These are phyloP conservation scores for Hiodon alosoides DNA, from an alignment of 2,113 vertebrate species.

Conservation along the genomic window DNA sequence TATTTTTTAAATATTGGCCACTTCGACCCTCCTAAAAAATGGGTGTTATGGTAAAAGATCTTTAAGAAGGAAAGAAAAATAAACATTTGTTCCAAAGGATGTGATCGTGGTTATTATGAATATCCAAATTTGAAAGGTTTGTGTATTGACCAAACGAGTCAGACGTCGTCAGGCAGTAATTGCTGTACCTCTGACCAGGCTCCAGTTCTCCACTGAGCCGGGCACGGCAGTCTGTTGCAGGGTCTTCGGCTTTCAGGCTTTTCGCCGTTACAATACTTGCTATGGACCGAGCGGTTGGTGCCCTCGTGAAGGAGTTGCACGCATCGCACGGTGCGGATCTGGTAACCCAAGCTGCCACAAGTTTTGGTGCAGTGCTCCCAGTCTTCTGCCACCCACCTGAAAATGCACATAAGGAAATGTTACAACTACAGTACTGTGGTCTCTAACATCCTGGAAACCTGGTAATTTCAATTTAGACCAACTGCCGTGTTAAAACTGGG, in stretches of 20 bases:
- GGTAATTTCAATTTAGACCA: too few species aligned
- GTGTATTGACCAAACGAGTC: not conserved
- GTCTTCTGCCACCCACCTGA: slow-evolving; percentile 83
- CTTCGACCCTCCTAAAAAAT: too few species aligned
- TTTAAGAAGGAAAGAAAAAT: too few species aligned
- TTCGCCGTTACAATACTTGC: slow-evolving; percentile 79
- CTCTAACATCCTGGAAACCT: too few species aligned
- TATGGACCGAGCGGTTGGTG: slow-evolving; percentile 80
- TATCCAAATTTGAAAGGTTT: not conserved
- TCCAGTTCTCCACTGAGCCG: slow-evolving; percentile 78
- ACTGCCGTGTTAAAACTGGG: too few species aligned
- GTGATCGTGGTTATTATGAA: too few species aligned
- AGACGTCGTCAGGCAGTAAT: not conserved
- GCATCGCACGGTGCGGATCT: slow-evolving; percentile 86
- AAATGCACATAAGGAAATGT: not conserved
- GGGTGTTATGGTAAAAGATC: too few species aligned
- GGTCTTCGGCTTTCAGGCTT: slow-evolving; percentile 79
- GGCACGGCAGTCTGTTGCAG: slow-evolving; percentile 76
- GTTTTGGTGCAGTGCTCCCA: slow-evolving; percentile 95
- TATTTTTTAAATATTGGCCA: too few species aligned
- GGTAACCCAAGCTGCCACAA: slow-evolving; percentile 82
- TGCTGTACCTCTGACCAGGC: slow-evolving; percentile 82
- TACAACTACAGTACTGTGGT: not conserved
- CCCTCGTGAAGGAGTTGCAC: slow-evolving; percentile 74
- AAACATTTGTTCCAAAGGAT: too few species aligned